Percentiles rank a stretch among this genome's conserved stretches.
phyloP scores from a whole-genome alignment of 1,140 invertebrate genomes.

The Pogonomyrmex californicus region DNA sequence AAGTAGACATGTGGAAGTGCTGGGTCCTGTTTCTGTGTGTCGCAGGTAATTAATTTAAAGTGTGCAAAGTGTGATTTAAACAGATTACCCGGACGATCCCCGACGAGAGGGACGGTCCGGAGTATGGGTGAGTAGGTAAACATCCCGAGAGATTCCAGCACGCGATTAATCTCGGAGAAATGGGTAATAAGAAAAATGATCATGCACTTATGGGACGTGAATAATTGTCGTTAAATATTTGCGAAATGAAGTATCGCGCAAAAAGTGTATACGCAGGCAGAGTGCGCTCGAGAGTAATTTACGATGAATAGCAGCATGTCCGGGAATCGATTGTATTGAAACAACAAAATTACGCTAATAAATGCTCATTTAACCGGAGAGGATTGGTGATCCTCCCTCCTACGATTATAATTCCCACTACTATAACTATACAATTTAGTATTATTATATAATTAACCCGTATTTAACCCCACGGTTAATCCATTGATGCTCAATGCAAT shows the following conservation, averaged over 20 bases:
- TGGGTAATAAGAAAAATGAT: not conserved
- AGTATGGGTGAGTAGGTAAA: not conserved
- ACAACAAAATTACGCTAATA: conserved; percentile 46
- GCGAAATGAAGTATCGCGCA: not conserved
- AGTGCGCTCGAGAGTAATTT: not conserved
- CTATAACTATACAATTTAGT: conserved; percentile 34
- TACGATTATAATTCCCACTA: not conserved
- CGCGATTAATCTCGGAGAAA: not conserved
- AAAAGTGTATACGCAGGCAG: not conserved
- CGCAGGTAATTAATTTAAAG: conserved; percentile 77
- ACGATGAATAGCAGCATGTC: not conserved
- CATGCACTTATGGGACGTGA: not conserved
- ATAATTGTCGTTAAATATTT: conserved; percentile 19
- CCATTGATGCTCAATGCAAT: not conserved
- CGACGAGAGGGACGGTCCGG: conserved; percentile 13
- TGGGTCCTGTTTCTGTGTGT: conserved; percentile 74
- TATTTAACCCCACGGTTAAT: conserved; percentile 29
- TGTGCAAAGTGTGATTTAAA: conserved; percentile 47
- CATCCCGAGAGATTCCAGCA: not conserved
- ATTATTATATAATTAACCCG: conserved; percentile 49
- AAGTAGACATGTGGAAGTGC: conserved; percentile 75
- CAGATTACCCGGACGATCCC: not conserved
- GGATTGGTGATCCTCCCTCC: not conserved
- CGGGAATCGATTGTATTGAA: conserved; percentile 1
- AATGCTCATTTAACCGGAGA: conserved; percentile 13